phyloP scores from a whole-genome alignment of 2,888 invertebrate species.

The Tolmerus cingulatus region DNA sequence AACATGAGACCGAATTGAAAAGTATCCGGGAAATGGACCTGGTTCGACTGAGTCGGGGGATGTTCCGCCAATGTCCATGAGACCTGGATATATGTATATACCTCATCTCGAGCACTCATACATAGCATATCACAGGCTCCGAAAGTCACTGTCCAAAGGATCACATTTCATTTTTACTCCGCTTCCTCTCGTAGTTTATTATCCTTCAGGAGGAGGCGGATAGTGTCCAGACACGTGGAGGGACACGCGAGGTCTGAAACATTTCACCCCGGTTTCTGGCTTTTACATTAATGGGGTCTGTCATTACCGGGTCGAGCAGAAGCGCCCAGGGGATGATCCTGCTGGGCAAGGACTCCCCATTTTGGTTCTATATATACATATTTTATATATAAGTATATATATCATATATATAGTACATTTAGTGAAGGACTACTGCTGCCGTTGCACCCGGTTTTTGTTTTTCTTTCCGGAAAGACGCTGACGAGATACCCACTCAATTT shows the following conservation, averaged over 20 bases:
- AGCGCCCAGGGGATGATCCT: not conserved
- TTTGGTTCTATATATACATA: too few relatives aligned
- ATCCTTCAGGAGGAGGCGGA: not conserved
- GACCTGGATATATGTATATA: not conserved
- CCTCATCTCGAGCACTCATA: not conserved
- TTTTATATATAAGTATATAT: too few relatives aligned
- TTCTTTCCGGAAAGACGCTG: not conserved
- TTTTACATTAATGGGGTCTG: slow-evolving; percentile 30
- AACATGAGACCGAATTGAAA: slow-evolving; percentile 37
- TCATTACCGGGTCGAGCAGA: not conserved
- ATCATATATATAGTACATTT: too few relatives aligned
- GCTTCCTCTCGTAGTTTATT: not conserved
- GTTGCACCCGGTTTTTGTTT: not conserved
- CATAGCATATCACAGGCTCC: not conserved
- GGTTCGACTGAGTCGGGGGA: not conserved
- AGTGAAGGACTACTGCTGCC: not conserved
- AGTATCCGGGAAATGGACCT: not conserved
- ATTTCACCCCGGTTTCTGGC: slow-evolving; percentile 9
- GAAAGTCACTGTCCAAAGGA: not conserved
- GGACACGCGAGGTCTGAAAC: slow-evolving; percentile 21
- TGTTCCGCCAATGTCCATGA: not conserved
- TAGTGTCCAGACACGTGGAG: slow-evolving; percentile 3
- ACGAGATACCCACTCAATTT: not conserved
- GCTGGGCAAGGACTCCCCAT: not conserved
- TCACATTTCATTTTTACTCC: slow-evolving; percentile 36